Percentiles rank a stretch among this genome's conserved stretches.
Evolutionary conservation across 1,140 invertebrate species (phyloP).

Genomic region (Aphelinus certus): DNA sequence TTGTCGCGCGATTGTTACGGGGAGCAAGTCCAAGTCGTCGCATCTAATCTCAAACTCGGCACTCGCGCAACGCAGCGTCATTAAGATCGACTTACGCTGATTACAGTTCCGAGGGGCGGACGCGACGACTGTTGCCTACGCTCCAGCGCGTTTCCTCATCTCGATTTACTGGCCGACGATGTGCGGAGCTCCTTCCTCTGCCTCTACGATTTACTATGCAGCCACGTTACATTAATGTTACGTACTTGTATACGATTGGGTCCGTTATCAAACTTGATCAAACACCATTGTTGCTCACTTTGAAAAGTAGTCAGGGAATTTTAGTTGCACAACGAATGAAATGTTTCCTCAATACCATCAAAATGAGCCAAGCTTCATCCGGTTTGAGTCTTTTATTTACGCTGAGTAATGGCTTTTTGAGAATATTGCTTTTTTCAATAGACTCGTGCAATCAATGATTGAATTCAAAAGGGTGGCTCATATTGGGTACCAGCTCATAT

Average conservation of each 20-base stretch:
- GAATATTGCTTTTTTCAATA: background rate
- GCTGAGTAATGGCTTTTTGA: background rate
- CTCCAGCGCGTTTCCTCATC: constrained; percentile 5
- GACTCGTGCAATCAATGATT: background rate
- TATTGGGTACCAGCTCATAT: background rate
- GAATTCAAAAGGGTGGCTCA: background rate
- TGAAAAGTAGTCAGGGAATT: too few species aligned
- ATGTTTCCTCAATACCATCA: too few species aligned
- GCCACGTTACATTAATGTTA: too few species aligned
- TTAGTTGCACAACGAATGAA: too few species aligned
- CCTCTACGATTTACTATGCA: too few species aligned
- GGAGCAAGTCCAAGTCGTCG: background rate
- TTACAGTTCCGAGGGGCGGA: constrained; percentile 11
- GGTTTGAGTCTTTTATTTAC: background rate
- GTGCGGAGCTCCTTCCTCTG: background rate
- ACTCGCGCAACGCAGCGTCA: constrained; percentile 2
- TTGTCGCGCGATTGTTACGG: constrained; percentile 17
- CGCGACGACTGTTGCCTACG: background rate
- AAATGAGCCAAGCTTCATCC: too few species aligned
- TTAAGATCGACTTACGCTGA: constrained; percentile 32
- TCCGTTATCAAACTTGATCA: too few species aligned
- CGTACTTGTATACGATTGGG: too few species aligned
- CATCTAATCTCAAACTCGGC: constrained; percentile 23
- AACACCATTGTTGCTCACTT: too few species aligned
- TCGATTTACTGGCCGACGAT: constrained; percentile 15